phyloP scores from a whole-genome alignment of 2,888 invertebrate genomes.

The Sabatieria punctata region DNA sequence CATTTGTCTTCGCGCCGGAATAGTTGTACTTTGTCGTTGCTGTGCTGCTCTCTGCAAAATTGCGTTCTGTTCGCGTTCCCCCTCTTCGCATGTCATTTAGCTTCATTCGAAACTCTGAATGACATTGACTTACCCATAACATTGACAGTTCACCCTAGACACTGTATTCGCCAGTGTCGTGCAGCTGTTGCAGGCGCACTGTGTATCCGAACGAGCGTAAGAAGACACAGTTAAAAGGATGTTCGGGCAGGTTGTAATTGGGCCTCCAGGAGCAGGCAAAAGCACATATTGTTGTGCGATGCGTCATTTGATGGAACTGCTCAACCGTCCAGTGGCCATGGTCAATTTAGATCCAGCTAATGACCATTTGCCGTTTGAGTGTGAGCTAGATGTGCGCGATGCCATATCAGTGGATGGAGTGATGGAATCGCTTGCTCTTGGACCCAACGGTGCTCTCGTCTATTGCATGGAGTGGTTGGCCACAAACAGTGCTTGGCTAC shows the following conservation, averaged over 20 bases:
- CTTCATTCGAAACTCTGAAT: too few relatives aligned
- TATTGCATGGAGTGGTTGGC: constrained; percentile 89
- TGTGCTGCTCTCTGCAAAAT: too few relatives aligned
- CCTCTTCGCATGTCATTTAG: too few relatives aligned
- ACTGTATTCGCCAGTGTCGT: too few relatives aligned
- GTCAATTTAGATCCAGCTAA: constrained; percentile 91
- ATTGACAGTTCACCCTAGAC: too few relatives aligned
- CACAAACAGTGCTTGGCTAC: constrained; percentile 70
- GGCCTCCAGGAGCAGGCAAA: constrained; percentile 84
- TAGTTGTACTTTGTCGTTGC: too few relatives aligned
- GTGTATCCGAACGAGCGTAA: too few relatives aligned
- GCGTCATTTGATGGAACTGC: constrained; percentile 49
- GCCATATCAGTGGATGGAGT: constrained; percentile 68
- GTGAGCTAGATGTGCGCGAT: constrained; percentile 61
- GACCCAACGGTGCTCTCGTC: constrained; percentile 86
- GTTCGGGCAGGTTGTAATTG: constrained; percentile 85
- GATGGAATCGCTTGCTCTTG: constrained; percentile 64
- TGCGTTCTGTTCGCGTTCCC: too few relatives aligned
- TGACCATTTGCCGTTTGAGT: constrained; percentile 61
- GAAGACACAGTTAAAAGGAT: too few relatives aligned
- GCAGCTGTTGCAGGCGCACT: too few relatives aligned
- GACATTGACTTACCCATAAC: too few relatives aligned
- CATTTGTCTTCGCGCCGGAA: too few relatives aligned
- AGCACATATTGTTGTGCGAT: constrained; percentile 83
- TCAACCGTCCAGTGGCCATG: constrained; percentile 62